phyloP scores from a whole-genome alignment of 2,797 vertebrate species.

The Carduelis carduelis region DNA sequence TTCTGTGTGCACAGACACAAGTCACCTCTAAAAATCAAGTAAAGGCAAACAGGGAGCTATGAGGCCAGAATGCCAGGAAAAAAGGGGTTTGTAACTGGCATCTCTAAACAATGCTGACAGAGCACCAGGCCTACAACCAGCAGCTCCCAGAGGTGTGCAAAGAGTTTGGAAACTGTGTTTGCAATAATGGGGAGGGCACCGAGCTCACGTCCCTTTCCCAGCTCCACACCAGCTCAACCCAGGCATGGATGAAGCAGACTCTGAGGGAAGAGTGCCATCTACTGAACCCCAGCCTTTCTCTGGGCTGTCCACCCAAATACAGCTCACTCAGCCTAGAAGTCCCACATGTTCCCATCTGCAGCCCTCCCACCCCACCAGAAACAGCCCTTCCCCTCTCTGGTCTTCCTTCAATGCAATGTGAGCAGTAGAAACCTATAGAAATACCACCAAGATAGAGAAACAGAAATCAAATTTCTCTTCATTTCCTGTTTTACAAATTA shows the following conservation, averaged over 20 bases:
- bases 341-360: background rate
- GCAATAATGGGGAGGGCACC: background rate
- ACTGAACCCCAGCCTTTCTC: background rate
- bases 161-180: background rate
- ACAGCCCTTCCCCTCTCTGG: background rate
- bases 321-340: background rate
- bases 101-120: background rate
- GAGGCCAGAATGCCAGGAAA: background rate
- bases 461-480: background rate
- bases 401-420: background rate
- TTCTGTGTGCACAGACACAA: background rate
- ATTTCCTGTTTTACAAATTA: background rate
- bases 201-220: background rate
- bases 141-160: background rate
- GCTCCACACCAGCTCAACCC: background rate
- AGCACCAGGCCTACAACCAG: background rate
- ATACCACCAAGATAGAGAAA: background rate
- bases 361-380: background rate
- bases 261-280: conserved; percentile 57
- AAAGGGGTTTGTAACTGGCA: background rate
- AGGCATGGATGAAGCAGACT: background rate
- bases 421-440: background rate
- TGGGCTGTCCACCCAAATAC: background rate
- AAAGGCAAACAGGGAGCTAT: background rate
- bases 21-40: background rate